Base-by-base conservation (phyloP, 2,113 vertebrate genomes). In the Romanogobio albipinnatus region DNA sequence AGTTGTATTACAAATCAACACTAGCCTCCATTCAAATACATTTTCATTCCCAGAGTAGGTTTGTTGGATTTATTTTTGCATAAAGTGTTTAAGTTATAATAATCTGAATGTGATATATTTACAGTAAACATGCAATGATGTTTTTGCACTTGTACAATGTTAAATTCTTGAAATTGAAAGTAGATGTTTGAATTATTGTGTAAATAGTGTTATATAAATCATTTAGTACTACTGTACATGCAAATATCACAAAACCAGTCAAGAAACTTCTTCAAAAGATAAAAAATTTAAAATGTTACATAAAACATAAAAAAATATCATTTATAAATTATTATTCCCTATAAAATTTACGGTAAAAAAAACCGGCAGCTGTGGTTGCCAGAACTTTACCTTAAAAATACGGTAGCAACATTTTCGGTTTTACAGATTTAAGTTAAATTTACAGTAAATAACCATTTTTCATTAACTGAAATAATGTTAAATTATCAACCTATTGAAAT, bases 1-100 rank as follows among this genome's bases (percentile, higher is more conserved):
- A 19, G 36, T 77, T 76, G 81, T 24, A 79, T 51, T 84, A 86
- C 29, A 74, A 68, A 59, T 19, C 43, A 75, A 39, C 66, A 36
- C 36, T 59, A 15, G n/a, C 10, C 29, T 64, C 29, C 2, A 53
- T 49, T 39, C 10, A 62, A 62, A 6, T 78, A 56, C 17, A 56
- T 71, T n/a, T 15, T 5, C 10, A 43, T 11, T 3, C n/a, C 71
- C 19, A 26, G 33, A 14, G 45, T 14, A 47, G 66, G 39, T 49
- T 13, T 49, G 10, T 49, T 13, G 3, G 22, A 43, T 64, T 47
- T 39, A 29, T 33, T 49, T 49, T 49, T 15, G 13, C 26, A 64
- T 1, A 29, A 15, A 33, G 62, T 33, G 26, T 36, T 66, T 66
- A 66, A 9, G 6, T 14, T 14, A 51, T 51, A 49, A 49, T 49